phyloP scores from a whole-genome alignment of 2,888 invertebrate species.

The Metopia argyrocephala region DNA sequence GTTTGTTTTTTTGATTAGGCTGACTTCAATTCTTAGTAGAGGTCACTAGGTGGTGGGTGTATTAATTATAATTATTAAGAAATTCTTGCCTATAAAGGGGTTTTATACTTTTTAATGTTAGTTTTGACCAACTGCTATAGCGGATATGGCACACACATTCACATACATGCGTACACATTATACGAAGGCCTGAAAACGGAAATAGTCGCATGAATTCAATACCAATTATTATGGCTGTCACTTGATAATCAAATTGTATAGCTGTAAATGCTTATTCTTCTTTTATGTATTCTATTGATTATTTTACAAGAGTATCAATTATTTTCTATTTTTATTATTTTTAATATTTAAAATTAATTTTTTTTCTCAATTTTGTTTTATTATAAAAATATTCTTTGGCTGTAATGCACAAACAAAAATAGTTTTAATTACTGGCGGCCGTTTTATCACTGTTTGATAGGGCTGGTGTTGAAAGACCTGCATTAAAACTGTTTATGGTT shows the following conservation, averaged over 20 bases:
- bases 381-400: conserved; percentile 23
- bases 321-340: conserved; percentile 16
- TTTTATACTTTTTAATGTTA: conserved; percentile 22
- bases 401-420: conserved; percentile 57
- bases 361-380: not conserved
- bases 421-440: conserved; percentile 54
- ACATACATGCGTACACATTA: not conserved
- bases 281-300: conserved; percentile 47
- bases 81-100: conserved; percentile 20
- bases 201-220: conserved; percentile 48
- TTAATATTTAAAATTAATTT: conserved; percentile 43
- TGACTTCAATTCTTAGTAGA: conserved; percentile 60
- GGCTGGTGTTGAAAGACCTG: conserved; percentile 13
- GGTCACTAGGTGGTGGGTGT: conserved; percentile 69
- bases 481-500: conserved; percentile 49
- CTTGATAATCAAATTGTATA: conserved; percentile 20
- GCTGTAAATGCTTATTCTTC: conserved; percentile 43
- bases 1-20: not conserved
- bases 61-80: conserved; percentile 42
- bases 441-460: not conserved
- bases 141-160: conserved; percentile 60
- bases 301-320: no score
- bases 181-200: conserved; percentile 61
- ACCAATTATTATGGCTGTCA: conserved; percentile 26
- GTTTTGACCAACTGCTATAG: conserved; percentile 40